Base-by-base conservation (phyloP, 2,797 vertebrate species). In the Lepus oiostolus region DNA sequence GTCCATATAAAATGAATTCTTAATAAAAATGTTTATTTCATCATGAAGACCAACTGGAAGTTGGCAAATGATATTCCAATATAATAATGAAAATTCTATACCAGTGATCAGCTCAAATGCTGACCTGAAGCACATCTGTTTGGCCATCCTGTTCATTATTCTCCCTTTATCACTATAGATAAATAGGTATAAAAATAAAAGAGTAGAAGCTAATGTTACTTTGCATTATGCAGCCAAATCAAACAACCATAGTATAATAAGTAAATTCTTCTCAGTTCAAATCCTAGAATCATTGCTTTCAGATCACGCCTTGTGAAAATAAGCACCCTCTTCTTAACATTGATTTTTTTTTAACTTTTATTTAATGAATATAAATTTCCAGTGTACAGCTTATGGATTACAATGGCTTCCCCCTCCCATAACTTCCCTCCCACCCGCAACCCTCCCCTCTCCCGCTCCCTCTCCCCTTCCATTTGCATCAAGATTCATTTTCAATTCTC, bases 1-100 rank as follows among this genome's bases (percentile, higher is more conserved):
- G 77, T 54, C 14, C 5, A 60, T 63, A 12, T 42, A 88, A 88
- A 83, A 63, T 38, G 32, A 90, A 70, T 87, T 32, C 9, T 47
- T 89, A 32, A 60, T 60, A 30, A 89, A 90, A 93, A 75, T 58
- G 80, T 28, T 82, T 82, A 42, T 89, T 88, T 89, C 24, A 82
- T 28, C 12, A 72, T 70, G 80, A 75, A 89, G 21, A 14, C 80
- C 24, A 67, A 63, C 42, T 82, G 17, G 50, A 94, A 42, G n/a
- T 63, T 38, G 85, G 63, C 9, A 60, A 95, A 74, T 67, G 13
- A 79, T 88, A 54, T 60, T 74, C 21, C 24, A 47, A 42, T 72
- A 35, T 22, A 67, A 5, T 83, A 42, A 62, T 47, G n/a, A 71
- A 75, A 14, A 4, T 14, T 87, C 12, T 79, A 14, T 47, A 42